Evolutionary conservation across 2,888 invertebrate genomes (phyloP).

Genomic region (Drosophila picticornis): DNA sequence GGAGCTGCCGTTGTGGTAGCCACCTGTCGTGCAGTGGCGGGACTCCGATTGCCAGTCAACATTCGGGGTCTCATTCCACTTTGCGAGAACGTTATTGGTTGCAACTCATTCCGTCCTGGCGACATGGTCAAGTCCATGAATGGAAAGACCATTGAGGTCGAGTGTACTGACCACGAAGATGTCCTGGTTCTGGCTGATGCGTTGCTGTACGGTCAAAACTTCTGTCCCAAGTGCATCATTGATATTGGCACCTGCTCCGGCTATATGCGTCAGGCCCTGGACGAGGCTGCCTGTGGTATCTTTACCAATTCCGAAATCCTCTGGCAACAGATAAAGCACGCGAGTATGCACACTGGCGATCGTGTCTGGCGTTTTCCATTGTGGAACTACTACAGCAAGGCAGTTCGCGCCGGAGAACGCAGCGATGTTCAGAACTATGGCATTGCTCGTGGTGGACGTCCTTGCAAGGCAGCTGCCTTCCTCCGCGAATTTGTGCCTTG

Average conservation of each 20-base stretch:
- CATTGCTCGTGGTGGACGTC: conserved; percentile 86
- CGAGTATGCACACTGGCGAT: conserved; percentile 91
- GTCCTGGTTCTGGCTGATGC: conserved; percentile 92
- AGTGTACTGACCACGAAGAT: conserved; percentile 93
- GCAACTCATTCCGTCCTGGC: conserved; percentile 91
- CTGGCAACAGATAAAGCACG: conserved; percentile 88
- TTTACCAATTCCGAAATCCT: conserved; percentile 91
- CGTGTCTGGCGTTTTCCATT: conserved; percentile 94
- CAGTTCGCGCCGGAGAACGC: conserved; percentile 86
- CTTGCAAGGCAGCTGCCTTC: conserved; percentile 93
- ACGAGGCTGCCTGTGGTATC: conserved; percentile 90
- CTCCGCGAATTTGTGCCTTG: conserved; percentile 90
- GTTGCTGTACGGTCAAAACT: conserved; percentile 89
- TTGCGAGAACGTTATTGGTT: conserved; percentile 92
- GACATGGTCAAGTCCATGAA: conserved; percentile 91
- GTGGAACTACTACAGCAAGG: conserved; percentile 90
- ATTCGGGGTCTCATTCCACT: conserved; percentile 90
- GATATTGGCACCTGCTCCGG: conserved; percentile 93
- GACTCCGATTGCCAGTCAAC: conserved; percentile 90
- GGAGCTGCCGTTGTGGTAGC: conserved; percentile 93
- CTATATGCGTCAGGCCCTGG: conserved; percentile 88
- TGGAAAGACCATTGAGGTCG: conserved; percentile 89
- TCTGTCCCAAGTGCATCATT: conserved; percentile 89
- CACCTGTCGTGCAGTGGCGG: conserved; percentile 89
- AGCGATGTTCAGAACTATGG: conserved; percentile 86